phyloP scores from a whole-genome alignment of 2,797 vertebrate species.

The Eulemur mongoz region DNA sequence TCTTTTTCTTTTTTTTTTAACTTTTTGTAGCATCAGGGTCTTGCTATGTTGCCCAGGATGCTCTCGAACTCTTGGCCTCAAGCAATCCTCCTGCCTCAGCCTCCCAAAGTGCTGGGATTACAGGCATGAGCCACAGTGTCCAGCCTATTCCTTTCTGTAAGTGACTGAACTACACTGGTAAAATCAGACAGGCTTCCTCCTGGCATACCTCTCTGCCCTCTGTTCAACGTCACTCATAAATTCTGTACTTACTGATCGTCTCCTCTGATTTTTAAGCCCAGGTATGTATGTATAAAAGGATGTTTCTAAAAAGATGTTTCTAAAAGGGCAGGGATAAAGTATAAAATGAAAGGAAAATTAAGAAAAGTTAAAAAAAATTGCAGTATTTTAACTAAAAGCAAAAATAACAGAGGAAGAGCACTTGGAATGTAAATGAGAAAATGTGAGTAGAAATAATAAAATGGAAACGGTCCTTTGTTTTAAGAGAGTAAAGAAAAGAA shows the following conservation, averaged over 20 bases:
- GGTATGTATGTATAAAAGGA: background rate
- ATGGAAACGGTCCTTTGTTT: background rate
- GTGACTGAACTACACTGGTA: background rate
- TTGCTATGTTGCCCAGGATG: background rate
- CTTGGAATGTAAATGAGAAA: background rate
- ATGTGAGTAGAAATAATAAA: background rate
- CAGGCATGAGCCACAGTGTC: background rate
- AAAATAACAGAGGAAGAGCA: background rate
- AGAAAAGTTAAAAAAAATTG: background rate
- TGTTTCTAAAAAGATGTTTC: background rate
- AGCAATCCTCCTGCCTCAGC: background rate
- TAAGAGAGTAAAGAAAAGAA: background rate
- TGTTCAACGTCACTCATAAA: background rate
- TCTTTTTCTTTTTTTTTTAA: background rate
- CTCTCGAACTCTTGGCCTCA: background rate
- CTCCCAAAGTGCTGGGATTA: background rate
- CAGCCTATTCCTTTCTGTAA: background rate
- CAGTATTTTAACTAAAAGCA: background rate
- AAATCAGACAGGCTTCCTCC: rapidly evolving
- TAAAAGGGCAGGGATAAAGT: background rate
- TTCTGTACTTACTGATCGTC: background rate
- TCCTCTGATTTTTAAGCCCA: background rate
- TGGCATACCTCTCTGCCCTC: background rate
- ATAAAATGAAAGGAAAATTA: background rate
- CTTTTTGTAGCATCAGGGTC: background rate